A percentile compares a stretch with the other conserved stretches of the same genome.
phyloP scores from a whole-genome alignment of 2,888 invertebrate genomes.

The Diarsia rubi region DNA sequence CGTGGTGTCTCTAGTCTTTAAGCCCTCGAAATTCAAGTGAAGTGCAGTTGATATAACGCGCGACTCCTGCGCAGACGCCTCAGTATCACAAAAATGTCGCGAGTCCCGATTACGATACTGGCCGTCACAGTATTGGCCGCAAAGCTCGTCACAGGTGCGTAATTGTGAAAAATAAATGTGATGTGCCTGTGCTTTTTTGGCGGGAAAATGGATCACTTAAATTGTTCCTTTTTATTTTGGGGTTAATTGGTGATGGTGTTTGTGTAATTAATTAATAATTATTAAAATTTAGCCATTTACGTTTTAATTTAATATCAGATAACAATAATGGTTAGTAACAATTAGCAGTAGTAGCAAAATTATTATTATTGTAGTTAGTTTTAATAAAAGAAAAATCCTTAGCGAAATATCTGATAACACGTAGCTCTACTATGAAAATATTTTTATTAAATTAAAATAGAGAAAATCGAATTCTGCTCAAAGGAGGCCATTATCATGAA shows the following conservation, averaged over 20 bases:
- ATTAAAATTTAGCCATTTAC: too few relatives aligned
- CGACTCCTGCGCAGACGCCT: constrained; percentile 69
- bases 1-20: constrained; percentile 57
- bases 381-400: neutral
- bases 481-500: neutral
- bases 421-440: neutral
- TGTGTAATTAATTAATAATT: neutral
- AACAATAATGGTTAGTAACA: too few relatives aligned
- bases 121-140: constrained; percentile 62
- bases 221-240: neutral
- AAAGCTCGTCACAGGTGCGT: constrained; percentile 73
- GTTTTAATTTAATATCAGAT: too few relatives aligned
- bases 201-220: neutral
- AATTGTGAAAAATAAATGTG: constrained; percentile 54
- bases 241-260: constrained; percentile 6
- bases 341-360: too few relatives aligned
- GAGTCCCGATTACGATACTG: constrained; percentile 68
- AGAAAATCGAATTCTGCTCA: neutral
- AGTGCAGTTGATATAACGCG: constrained; percentile 74
- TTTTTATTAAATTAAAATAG: neutral
- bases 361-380: neutral
- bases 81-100: constrained; percentile 76
- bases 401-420: neutral
- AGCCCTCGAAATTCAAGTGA: constrained; percentile 61
- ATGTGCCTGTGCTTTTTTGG: constrained; percentile 36